Evolutionary conservation across 35 echinoderm and acorn worm species (phyloP).

Genomic region (Ptychodera flava): DNA sequence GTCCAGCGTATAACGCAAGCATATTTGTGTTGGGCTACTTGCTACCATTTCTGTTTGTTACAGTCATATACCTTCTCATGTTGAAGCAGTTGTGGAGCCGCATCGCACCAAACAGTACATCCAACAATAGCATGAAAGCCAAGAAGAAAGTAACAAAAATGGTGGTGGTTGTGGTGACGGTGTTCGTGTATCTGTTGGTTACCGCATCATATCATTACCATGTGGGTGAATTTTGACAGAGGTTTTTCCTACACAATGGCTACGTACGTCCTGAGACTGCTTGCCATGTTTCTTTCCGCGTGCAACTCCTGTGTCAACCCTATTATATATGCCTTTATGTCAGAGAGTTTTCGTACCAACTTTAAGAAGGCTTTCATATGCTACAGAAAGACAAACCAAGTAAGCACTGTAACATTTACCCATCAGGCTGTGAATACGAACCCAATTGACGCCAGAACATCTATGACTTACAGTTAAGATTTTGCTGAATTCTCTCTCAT

Average conservation of each 20-base stretch:
- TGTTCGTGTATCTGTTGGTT: slow-evolving; percentile 85
- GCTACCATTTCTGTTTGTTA: slow-evolving; percentile 58
- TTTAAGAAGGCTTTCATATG: slow-evolving; percentile 18
- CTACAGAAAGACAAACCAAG: background rate
- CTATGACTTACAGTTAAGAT: no score
- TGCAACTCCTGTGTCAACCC: slow-evolving; percentile 77
- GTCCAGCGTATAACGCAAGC: slow-evolving; percentile 27
- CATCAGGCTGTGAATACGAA: no score
- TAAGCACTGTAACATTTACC: no score
- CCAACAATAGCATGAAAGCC: slow-evolving; percentile 34
- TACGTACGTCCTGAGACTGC: slow-evolving; percentile 42
- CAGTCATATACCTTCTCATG: slow-evolving; percentile 49
- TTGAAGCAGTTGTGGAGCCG: slow-evolving; percentile 48
- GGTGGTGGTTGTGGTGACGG: slow-evolving; percentile 60
- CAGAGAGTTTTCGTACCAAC: slow-evolving; percentile 70
- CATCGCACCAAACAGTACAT: slow-evolving; percentile 4
- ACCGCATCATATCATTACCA: slow-evolving; percentile 65
- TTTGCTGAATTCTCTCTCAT: no score
- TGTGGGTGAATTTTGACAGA: slow-evolving; percentile 30
- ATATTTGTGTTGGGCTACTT: slow-evolving; percentile 59
- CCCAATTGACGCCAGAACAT: no score
- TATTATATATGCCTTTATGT: slow-evolving; percentile 83
- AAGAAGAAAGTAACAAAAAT: slow-evolving; percentile 63
- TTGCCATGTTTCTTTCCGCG: slow-evolving; percentile 39
- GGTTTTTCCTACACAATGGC: slow-evolving; percentile 47